Evolutionary conservation across 2,113 vertebrate species (phyloP).

Genomic region (Tychaedon coryphoeus): DNA sequence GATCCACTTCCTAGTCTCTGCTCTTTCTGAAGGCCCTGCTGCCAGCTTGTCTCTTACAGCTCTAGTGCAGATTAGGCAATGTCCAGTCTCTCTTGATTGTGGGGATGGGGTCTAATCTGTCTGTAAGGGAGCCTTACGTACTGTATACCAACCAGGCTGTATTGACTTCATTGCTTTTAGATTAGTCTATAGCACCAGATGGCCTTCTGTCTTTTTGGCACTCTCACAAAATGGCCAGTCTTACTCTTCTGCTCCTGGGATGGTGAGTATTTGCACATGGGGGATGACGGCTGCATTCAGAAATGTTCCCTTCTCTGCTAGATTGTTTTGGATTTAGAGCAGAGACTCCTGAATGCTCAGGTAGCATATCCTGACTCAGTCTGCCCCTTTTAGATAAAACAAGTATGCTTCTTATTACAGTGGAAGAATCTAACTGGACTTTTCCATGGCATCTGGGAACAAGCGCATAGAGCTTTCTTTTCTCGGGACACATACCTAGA

Average conservation of each 20-base stretch:
- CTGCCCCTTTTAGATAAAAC: not conserved
- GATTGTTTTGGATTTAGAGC: not conserved
- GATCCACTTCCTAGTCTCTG: not conserved
- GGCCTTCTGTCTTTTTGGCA: conserved; percentile 58
- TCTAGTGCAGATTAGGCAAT: not conserved
- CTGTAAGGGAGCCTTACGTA: not conserved
- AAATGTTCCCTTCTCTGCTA: not conserved
- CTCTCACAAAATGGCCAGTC: conserved; percentile 40
- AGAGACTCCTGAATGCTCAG: not conserved
- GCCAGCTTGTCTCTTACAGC: not conserved
- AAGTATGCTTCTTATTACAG: not conserved
- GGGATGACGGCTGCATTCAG: not conserved
- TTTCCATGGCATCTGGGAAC: not conserved
- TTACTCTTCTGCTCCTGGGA: conserved; percentile 19
- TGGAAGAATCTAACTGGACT: not conserved
- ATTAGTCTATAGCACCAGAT: conserved; percentile 60
- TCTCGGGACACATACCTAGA: not conserved
- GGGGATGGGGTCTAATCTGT: not conserved
- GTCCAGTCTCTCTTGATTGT: not conserved
- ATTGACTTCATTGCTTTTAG: conserved; percentile 47
- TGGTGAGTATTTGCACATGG: not conserved
- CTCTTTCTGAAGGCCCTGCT: not conserved
- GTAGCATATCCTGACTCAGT: not conserved
- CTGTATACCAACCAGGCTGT: conserved; percentile 8
- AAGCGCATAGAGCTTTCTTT: not conserved